Evolutionary conservation across 2,888 invertebrate species (phyloP).

Genomic region (Laspeyria flexula): DNA sequence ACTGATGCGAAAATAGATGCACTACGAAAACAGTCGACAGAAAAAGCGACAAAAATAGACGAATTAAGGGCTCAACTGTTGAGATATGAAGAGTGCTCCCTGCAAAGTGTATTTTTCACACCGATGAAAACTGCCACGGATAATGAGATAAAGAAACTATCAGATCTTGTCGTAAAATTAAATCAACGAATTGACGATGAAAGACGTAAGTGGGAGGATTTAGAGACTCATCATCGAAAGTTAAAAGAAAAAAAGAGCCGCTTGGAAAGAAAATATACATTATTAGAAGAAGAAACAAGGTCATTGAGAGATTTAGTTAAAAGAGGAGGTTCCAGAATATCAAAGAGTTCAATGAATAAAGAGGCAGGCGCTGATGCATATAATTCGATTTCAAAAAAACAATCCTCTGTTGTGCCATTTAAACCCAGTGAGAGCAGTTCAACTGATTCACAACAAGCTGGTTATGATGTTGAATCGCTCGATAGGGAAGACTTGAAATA

Average conservation of each 20-base stretch:
- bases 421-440: constrained; percentile 62
- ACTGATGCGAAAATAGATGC: constrained; percentile 83
- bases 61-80: constrained; percentile 75
- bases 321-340: constrained; percentile 62
- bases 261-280: constrained; percentile 61
- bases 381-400: constrained; percentile 45
- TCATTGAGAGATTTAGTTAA: constrained; percentile 53
- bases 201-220: constrained; percentile 84
- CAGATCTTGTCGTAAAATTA: constrained; percentile 85
- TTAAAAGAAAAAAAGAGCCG: constrained; percentile 82
- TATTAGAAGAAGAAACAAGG: constrained; percentile 64
- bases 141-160: constrained; percentile 86
- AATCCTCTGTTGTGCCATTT: constrained; percentile 58
- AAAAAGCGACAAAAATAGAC: constrained; percentile 79
- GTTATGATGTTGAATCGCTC: constrained; percentile 57
- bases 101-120: constrained; percentile 80
- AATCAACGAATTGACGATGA: constrained; percentile 87
- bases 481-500: constrained; percentile 76
- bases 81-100: constrained; percentile 77
- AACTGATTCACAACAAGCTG: constrained; percentile 54
- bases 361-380: constrained; percentile 44
- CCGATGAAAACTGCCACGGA: constrained; percentile 86
- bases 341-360: constrained; percentile 58
- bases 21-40: constrained; percentile 73
- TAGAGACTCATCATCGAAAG: constrained; percentile 85